phyloP scores from a whole-genome alignment of 2,797 vertebrate species.

The Acipenser ruthenus region DNA sequence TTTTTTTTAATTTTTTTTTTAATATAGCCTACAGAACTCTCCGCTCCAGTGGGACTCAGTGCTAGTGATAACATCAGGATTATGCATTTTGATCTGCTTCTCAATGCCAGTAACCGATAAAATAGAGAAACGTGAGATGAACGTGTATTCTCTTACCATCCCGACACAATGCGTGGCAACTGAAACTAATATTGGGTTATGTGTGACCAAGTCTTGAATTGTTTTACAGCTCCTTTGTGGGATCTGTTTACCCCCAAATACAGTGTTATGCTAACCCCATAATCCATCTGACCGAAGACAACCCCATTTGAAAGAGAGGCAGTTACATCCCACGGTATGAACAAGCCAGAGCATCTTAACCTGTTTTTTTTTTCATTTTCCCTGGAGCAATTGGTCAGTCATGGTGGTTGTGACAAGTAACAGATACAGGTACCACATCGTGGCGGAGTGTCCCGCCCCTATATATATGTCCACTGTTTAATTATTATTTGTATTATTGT shows the following conservation, averaged over 20 bases:
- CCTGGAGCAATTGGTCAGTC: too few species aligned
- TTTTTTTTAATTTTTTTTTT: neutral
- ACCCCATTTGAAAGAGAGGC: neutral
- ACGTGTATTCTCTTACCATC: constrained; percentile 1
- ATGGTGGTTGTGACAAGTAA: too few species aligned
- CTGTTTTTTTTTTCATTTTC: neutral
- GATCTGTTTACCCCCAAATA: neutral
- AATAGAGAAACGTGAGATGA: constrained; percentile 1
- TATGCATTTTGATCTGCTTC: neutral
- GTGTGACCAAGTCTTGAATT: neutral
- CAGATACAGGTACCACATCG: too few species aligned
- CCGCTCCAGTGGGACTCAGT: constrained; percentile 7
- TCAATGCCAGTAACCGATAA: neutral
- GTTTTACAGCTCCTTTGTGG: neutral
- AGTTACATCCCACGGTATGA: constrained; percentile 8
- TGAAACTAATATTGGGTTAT: constrained; percentile 3
- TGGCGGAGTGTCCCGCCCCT: too few species aligned
- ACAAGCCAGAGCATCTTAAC: neutral
- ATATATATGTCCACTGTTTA: too few species aligned
- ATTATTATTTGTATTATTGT: too few species aligned
- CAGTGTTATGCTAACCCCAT: neutral
- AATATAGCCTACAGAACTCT: neutral
- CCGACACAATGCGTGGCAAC: neutral
- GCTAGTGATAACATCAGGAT: constrained; percentile 3
- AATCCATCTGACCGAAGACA: neutral